Base-by-base conservation (phyloP, 2,113 vertebrate species). In the Paralichthys olivaceus region DNA sequence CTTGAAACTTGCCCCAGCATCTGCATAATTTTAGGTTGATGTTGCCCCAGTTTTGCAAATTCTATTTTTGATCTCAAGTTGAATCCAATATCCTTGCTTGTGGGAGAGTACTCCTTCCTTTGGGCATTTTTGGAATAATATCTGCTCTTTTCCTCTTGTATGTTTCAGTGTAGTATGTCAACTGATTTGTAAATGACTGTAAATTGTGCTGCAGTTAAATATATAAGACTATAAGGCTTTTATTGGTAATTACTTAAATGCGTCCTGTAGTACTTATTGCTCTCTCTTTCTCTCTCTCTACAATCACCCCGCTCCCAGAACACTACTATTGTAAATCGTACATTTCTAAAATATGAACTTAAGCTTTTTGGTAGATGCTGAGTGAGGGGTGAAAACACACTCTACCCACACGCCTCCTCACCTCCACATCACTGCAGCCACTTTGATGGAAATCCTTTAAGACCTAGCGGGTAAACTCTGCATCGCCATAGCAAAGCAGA, bases 371-470 rank as follows among this genome's bases (percentile, higher is more conserved):
- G 23, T 15, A 70, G 59, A 67, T 53, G 12, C 59, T 53, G 49
- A 53, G 49, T 53, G 49, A 75, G 79, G 37, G 60, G 47, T 53
- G 47, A 60, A 81, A 78, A 81, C 67, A 51, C 54, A 64, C 67
- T 77, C 68, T 72, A 7, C 56, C 61, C 81, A 53, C 58, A 70
- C 17, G 55, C 34, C 37, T 75, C 23, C 56, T 83, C 69, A 70
- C 71, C 74, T 76, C 61, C 61, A 71, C 49, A 66, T 87, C 68
- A 28, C 79, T 84, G 78, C 67, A 66, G 63, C 75, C 84, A 86
- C 83, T 78, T 89, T 84, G 84, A 88, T 88, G 80, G 83, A 92
- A 87, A 90, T 93, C 82, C 72, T 87, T 89, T 83, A 88, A 84
- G 84, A 89, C 85, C 84, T 86, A 84, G 72, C 17, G 68, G 77